Evolutionary conservation across 2,797 vertebrate genomes (phyloP).

Genomic region (Eospalax fontanierii): DNA sequence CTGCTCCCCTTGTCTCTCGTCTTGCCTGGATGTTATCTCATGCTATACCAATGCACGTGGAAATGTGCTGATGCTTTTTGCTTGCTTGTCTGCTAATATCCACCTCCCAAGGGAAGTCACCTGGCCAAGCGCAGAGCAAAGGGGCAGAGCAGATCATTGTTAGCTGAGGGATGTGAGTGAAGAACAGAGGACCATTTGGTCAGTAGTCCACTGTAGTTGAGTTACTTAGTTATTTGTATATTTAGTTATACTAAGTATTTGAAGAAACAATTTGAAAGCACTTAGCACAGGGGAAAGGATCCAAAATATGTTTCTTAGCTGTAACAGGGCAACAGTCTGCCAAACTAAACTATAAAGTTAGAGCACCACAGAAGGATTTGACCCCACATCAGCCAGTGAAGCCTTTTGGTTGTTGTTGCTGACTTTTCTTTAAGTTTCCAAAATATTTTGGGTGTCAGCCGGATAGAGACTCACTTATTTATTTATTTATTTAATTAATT

Average conservation of each 20-base stretch:
- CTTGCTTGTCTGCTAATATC: not conserved
- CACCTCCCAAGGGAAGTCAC: not conserved
- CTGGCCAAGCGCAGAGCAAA: not conserved
- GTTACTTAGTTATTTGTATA: not conserved
- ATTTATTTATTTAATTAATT: constrained; percentile 15
- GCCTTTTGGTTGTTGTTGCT: not conserved
- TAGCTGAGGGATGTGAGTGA: not conserved
- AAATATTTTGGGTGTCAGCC: constrained; percentile 52
- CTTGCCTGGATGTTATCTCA: not conserved
- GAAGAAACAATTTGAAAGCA: constrained; percentile 53
- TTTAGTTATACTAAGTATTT: not conserved
- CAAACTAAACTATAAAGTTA: not conserved
- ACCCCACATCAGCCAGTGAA: not conserved
- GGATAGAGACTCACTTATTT: not conserved
- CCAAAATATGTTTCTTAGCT: not conserved
- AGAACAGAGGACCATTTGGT: not conserved
- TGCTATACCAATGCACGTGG: not conserved
- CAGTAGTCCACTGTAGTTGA: not conserved
- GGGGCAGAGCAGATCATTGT: not conserved
- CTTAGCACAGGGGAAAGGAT: constrained; percentile 5
- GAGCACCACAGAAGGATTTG: not conserved
- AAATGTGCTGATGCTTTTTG: not conserved
- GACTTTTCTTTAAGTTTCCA: constrained; percentile 31
- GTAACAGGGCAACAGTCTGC: not conserved
- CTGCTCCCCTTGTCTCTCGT: not conserved